Base-by-base conservation (phyloP, 2,113 vertebrate genomes). In the Poeciliopsis occidentalis region DNA sequence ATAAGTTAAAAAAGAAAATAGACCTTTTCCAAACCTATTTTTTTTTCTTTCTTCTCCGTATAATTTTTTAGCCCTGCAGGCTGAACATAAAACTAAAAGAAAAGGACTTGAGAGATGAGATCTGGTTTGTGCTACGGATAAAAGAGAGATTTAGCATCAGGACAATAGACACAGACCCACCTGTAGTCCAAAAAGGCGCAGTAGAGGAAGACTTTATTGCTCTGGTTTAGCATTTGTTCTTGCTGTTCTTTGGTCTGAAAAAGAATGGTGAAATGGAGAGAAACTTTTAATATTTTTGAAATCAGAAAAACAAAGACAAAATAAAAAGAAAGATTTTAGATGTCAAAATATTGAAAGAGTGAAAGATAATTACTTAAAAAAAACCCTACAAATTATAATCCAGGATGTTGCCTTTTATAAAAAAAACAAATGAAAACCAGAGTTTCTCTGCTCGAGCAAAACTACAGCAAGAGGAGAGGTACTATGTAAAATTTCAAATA, bases 101-200 rank as follows among this genome's bases (percentile, higher is more conserved):
- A 29, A 12, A 67, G 66, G 62, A 74, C 81, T 84, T 60, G 44
- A 74, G 75, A 79, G 71, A 19, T 67, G 57, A 78, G 67, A 68
- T 64, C 19, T 29, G 17, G 37, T 64, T 81, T 74, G 77, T 27
- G 61, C 32, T 29, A 61, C 22, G 63, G 75, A 24, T 78, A 47
- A 71, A 81, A 70, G 54, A 67, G 32, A 71, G 39, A 67, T 39
- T 31, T 37, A 65, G 64, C 26, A 76, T 76, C 12, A 1, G 60
- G 74, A 3, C 27, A 63, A 54, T 13, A 4, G 69, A 65, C 34
- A 71, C 41, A 64, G 22, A 91, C 92, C 39, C 93, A 99, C 98
- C 97, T 98, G 69, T 97, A 98, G 88, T 99, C 96, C 92, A 99
- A 90, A 88, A 97, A 99, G 27, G 96, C 96, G 0, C 98, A 99